Evolutionary conservation across 2,113 vertebrate species (phyloP), one percentile per base, ranked within the genome.

Genomic region (Albula goreensis): DNA sequence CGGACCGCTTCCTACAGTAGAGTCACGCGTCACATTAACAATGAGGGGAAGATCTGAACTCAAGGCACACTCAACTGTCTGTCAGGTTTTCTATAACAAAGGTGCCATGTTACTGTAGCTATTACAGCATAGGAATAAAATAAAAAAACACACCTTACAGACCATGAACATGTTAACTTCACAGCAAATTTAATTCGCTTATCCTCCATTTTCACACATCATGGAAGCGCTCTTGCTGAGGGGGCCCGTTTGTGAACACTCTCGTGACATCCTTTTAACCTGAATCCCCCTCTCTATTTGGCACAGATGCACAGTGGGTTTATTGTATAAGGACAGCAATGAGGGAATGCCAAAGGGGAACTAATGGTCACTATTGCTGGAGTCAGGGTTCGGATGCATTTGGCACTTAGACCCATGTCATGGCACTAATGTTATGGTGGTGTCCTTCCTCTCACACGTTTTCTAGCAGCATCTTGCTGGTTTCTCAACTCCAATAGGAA

Each of bases 301-400:
- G 90, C 87, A 88, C 88, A 84, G 63, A 88, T 84, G 86, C 80
- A 85, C 53, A 31, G 83, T 84, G 12, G 88, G 80, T 83, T 88
- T 86, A 89, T 89, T 81, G 31, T 41, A 92, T 86, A 90, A 87
- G 53, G 89, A 78, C 88, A 89, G 89, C 91, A 88, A 87, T 77
- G 83, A 57, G 74, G 74, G 81, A 87, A 83, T 81, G 56, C 84
- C 74, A 53, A 80, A 74, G 85, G 85, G 84, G 88, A 87, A 91
- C 88, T 81, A 89, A 90, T 89, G 83, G 89, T 90, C 88, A 88
- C 91, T 94, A 90, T 91, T 92, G 92, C 92, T 93, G 92, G 94
- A 91, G 90, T 91, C 87, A 80, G 88, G 86, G 86, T 89, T 92
- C 11, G 48, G 85, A 87, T 88, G 86, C 86, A 85, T 78, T 13